Evolutionary conservation across 2,888 invertebrate species (phyloP).

Genomic region (Eupsilia transversa): DNA sequence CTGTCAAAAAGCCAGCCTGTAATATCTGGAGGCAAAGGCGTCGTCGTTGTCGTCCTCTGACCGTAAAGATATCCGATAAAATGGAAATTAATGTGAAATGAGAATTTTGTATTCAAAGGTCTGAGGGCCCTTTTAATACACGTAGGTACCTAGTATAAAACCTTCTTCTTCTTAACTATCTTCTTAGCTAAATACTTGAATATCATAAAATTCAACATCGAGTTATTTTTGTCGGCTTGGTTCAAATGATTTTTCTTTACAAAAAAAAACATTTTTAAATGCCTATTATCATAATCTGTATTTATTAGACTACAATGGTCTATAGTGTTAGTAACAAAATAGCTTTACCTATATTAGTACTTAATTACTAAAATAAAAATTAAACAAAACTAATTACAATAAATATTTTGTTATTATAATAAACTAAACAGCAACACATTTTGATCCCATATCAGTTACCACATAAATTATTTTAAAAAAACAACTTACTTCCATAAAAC

Average conservation of each 20-base stretch:
- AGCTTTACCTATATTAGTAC: no score
- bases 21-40: constrained; percentile 66
- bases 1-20: constrained; percentile 81
- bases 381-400: no score
- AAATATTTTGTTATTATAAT: not conserved
- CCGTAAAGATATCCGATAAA: constrained; percentile 67
- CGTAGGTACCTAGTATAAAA: not conserved
- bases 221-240: not conserved
- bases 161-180: not conserved
- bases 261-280: no score
- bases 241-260: not conserved
- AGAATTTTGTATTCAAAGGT: constrained; percentile 49
- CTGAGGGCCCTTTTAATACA: constrained; percentile 13
- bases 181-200: not conserved
- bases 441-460: constrained; percentile 22
- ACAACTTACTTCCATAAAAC: constrained; percentile 12
- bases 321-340: no score
- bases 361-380: no score
- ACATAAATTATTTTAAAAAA: constrained; percentile 10
- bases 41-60: constrained; percentile 48
- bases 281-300: no score
- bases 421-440: constrained; percentile 1
- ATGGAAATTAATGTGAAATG: constrained; percentile 62
- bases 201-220: not conserved
- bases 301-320: no score